Conservation (phyloP, 2,888 invertebrate genomes). For the Ornithoptera alexandrae region DNA sequence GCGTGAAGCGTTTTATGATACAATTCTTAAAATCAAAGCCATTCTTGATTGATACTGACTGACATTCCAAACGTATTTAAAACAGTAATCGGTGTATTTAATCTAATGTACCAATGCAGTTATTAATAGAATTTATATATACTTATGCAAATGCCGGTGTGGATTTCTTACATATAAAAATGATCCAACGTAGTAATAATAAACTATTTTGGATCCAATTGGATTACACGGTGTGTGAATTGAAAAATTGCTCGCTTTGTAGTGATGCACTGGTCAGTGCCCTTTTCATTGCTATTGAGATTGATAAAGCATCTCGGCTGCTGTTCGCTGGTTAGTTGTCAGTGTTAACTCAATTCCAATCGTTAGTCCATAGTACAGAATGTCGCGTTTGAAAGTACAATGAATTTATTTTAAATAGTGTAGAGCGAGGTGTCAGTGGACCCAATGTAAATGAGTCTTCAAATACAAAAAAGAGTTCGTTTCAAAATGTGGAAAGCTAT, state of each 20-base stretch:
- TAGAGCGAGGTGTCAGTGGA: slow-evolving; percentile 12
- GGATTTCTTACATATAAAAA: not conserved
- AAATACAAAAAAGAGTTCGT: slow-evolving; percentile 62
- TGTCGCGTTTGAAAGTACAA: slow-evolving; percentile 24
- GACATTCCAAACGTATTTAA: no score
- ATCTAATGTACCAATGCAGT: no score
- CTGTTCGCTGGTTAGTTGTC: slow-evolving; percentile 61
- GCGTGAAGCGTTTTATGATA: slow-evolving; percentile 7
- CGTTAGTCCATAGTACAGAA: slow-evolving; percentile 34
- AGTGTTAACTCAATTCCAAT: slow-evolving; percentile 42
- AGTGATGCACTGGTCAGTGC: slow-evolving; percentile 54
- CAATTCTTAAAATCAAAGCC: not conserved
- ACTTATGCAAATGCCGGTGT: no score
- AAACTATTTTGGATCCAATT: not conserved
- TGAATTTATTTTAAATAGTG: not conserved
- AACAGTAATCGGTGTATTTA: no score
- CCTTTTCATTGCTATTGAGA: slow-evolving; percentile 58
- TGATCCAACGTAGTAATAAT: not conserved
- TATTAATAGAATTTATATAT: no score
- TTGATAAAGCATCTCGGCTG: slow-evolving; percentile 58
- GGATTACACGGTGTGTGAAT: slow-evolving; percentile 13
- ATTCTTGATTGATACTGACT: not conserved
- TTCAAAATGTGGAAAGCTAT: slow-evolving; percentile 76
- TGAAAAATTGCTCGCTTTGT: slow-evolving; percentile 24
- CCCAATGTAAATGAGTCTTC: slow-evolving; percentile 66